Evolutionary conservation across 2,113 vertebrate species (phyloP).

Genomic region (Plotosus lineatus): DNA sequence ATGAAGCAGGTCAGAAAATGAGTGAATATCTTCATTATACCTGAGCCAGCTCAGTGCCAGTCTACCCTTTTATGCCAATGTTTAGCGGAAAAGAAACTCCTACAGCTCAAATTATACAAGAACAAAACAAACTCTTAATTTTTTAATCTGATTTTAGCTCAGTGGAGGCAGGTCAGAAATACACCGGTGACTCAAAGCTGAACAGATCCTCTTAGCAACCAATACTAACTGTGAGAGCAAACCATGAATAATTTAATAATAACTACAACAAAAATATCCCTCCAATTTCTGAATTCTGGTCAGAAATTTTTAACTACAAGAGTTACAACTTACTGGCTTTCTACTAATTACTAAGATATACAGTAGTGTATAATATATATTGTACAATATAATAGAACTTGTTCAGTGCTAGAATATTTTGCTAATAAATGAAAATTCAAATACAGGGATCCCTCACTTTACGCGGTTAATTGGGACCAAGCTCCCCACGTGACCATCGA

Average conservation of each 20-base stretch:
- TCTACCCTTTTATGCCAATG: background rate
- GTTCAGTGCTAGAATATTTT: no score
- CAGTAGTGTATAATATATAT: no score
- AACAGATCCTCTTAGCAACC: background rate
- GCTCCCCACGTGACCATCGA: no score
- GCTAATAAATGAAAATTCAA: no score
- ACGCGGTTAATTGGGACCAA: no score
- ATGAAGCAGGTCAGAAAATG: no score
- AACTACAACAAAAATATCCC: background rate
- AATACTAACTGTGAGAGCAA: background rate
- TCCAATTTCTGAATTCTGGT: background rate
- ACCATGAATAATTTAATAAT: background rate
- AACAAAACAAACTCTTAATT: background rate
- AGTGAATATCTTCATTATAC: no score
- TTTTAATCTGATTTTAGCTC: background rate
- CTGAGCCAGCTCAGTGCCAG: background rate
- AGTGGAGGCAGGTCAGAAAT: background rate
- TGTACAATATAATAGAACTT: no score
- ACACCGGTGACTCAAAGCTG: background rate
- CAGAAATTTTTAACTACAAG: no score
- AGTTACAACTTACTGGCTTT: background rate
- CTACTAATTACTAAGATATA: background rate
- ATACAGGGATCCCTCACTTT: no score
- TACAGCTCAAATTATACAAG: background rate
- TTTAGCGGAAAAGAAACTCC: background rate